Evolutionary conservation across 1,140 invertebrate genomes (phyloP).

Genomic region (Drosophila watanabei): DNA sequence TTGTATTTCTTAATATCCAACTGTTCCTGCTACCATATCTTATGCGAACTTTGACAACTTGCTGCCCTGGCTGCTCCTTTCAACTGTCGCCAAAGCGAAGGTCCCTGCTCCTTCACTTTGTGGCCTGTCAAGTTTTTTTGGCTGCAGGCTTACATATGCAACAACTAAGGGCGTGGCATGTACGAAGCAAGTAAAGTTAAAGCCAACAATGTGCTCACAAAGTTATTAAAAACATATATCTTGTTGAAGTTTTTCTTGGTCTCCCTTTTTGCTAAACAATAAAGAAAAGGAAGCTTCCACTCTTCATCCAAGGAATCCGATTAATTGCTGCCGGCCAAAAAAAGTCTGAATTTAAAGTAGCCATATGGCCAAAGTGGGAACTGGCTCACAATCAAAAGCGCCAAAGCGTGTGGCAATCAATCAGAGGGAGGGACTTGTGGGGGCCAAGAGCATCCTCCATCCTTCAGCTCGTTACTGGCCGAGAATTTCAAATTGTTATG

Average conservation of each 20-base stretch:
- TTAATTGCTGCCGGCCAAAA: conserved; percentile 52
- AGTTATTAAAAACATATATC: conserved; percentile 49
- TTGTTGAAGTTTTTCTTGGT: not conserved
- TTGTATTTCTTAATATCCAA: not conserved
- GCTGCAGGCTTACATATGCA: conserved; percentile 40
- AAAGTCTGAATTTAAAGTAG: conserved; percentile 65
- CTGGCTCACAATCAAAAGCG: conserved; percentile 69
- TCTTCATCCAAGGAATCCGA: conserved; percentile 14
- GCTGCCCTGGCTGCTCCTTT: conserved; percentile 33
- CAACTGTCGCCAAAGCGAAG: conserved; percentile 5
- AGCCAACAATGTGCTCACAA: conserved; percentile 20
- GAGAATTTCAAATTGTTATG: conserved; percentile 82
- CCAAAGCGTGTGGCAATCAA: conserved; percentile 72
- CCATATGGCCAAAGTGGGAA: conserved; percentile 55
- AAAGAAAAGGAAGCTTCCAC: not conserved
- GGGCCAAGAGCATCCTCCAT: conserved; percentile 3
- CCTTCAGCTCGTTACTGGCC: conserved; percentile 58
- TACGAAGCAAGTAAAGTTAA: conserved; percentile 12
- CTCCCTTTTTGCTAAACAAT: not conserved
- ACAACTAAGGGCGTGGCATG: conserved; percentile 17
- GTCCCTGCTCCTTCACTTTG: conserved; percentile 20
- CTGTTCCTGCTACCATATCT: conserved; percentile 19
- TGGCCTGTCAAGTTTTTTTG: conserved; percentile 47
- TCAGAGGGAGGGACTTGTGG: conserved; percentile 19
- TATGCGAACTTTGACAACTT: conserved; percentile 46